Percentiles rank a stretch among this genome's conserved stretches.
Evolutionary conservation across 2,797 vertebrate species (phyloP).

Genomic region (Glyptemys insculpta): DNA sequence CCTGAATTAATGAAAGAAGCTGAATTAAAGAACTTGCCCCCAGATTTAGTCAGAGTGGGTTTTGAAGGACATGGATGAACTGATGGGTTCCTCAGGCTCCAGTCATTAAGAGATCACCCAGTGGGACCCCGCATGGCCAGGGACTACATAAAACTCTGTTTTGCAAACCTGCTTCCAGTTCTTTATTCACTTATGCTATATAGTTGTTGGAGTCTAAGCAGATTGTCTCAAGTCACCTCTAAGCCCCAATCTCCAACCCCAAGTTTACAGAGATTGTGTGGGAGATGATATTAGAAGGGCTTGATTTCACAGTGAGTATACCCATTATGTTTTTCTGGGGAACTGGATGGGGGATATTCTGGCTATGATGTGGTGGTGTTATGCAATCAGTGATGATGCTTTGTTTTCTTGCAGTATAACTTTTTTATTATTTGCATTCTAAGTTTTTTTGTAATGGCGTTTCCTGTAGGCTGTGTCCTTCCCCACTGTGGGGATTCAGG

Average conservation of each 20-base stretch:
- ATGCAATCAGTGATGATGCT: background rate
- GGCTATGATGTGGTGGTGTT: accelerated
- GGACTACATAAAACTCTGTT: accelerated
- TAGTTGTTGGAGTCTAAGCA: background rate
- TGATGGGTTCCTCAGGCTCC: accelerated
- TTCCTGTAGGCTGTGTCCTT: background rate
- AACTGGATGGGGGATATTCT: background rate
- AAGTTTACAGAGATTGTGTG: background rate
- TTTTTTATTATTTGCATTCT: background rate
- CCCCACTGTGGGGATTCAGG: background rate
- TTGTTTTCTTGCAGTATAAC: background rate
- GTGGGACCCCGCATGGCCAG: accelerated
- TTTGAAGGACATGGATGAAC: background rate
- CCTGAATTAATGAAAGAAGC: background rate
- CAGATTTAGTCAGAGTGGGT: background rate
- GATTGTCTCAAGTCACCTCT: background rate
- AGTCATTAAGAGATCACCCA: accelerated
- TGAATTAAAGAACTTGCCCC: background rate
- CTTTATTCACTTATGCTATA: accelerated
- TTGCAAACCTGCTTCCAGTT: background rate
- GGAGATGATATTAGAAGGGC: background rate
- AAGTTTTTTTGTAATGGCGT: background rate
- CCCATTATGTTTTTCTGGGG: background rate
- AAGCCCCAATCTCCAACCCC: background rate
- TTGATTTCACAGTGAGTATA: background rate